A percentile compares a stretch with the other conserved stretches of the same genome.
Conservation (phyloP, 2,797 vertebrate genomes). For the Crypturellus tataupa region DNA sequence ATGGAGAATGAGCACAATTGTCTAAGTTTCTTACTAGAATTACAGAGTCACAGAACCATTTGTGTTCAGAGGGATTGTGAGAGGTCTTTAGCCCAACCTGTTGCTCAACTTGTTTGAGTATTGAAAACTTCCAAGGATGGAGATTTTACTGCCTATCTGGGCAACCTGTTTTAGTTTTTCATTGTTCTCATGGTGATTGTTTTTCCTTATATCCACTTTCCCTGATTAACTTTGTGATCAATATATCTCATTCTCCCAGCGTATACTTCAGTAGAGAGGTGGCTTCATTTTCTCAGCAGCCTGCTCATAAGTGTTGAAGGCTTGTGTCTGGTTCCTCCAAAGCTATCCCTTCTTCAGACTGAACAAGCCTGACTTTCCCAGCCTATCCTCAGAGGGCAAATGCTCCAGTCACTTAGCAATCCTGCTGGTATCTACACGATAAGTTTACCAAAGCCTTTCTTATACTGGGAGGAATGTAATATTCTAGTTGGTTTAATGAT, state of each 20-base stretch:
- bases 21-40: background rate
- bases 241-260: background rate
- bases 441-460: background rate
- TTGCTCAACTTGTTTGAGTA: background rate
- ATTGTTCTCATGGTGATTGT: background rate
- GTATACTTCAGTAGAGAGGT: background rate
- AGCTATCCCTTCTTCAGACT: background rate
- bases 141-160: background rate
- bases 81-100: background rate
- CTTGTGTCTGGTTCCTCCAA: background rate
- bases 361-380: background rate
- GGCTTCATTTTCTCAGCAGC: background rate
- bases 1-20: background rate
- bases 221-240: background rate
- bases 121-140: background rate
- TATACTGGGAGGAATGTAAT: background rate
- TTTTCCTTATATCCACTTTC: background rate
- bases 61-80: background rate
- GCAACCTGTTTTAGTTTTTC: background rate
- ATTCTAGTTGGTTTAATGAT: background rate
- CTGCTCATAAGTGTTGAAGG: background rate
- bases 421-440: background rate
- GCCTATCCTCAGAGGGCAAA: background rate
- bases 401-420: background rate
- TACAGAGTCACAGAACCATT: background rate